Percentiles rank a stretch among this genome's conserved stretches.
Evolutionary conservation across 2,797 vertebrate species (phyloP).

Genomic region (Malurus leucopterus): DNA sequence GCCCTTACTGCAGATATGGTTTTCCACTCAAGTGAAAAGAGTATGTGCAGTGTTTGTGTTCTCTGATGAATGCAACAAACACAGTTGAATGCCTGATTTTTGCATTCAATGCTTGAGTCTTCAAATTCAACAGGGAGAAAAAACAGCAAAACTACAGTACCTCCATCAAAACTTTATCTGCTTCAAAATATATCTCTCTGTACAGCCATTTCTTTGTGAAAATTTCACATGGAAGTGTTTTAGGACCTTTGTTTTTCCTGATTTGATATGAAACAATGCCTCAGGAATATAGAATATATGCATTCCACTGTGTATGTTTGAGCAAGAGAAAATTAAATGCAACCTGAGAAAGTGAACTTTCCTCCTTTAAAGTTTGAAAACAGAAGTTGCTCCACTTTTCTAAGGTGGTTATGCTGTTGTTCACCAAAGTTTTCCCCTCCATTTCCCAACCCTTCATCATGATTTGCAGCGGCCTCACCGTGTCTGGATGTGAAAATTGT

Average conservation of each 20-base stretch:
- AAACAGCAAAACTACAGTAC: not conserved
- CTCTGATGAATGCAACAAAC: not conserved
- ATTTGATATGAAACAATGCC: not conserved
- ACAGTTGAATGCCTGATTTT: not conserved
- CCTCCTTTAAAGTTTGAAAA: not conserved
- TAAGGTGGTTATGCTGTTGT: not conserved
- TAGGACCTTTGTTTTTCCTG: not conserved
- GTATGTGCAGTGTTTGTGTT: not conserved
- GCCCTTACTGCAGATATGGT: not conserved
- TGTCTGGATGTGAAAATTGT: constrained; percentile 97
- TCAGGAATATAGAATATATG: not conserved
- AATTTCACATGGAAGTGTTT: not conserved
- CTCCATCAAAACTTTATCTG: not conserved
- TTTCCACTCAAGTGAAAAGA: not conserved
- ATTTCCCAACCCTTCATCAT: not conserved
- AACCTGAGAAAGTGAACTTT: not conserved
- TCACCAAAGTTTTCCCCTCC: not conserved
- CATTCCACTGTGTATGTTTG: not conserved
- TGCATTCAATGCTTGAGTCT: not conserved
- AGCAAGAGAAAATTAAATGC: not conserved
- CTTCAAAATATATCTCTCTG: not conserved
- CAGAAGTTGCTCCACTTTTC: not conserved
- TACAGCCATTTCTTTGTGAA: not conserved
- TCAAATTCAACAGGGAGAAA: not conserved
- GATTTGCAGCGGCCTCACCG: constrained; percentile 69